These are phyloP conservation scores for Drosophila macrothrix DNA, from an alignment of 2,888 invertebrate genomes.

Conservation along the genomic window DNA sequence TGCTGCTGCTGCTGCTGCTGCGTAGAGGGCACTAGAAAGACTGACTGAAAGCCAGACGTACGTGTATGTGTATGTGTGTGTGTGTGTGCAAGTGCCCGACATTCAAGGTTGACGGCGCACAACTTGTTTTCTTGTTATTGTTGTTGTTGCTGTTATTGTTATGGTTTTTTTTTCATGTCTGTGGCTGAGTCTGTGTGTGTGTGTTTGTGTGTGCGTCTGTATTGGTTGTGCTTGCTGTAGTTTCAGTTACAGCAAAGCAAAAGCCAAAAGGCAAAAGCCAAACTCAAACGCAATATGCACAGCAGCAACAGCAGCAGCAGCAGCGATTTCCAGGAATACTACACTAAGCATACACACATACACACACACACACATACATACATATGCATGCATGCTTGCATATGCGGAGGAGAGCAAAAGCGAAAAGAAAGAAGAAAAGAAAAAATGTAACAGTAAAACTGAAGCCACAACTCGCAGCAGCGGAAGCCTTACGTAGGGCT, in stretches of 20 bases:
- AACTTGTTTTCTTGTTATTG: constrained; percentile 65
- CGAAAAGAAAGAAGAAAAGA: constrained; percentile 15
- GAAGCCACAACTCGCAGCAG: constrained; percentile 47
- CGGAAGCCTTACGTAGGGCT: constrained; percentile 59
- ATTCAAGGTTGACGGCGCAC: constrained; percentile 74
- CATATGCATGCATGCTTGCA: not conserved
- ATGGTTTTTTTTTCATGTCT: constrained; percentile 27
- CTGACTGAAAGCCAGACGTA: constrained; percentile 14
- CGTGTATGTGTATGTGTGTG: constrained; percentile 31
- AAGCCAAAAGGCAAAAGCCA: constrained; percentile 30
- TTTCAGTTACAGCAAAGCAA: constrained; percentile 53
- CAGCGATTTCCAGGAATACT: constrained; percentile 46
- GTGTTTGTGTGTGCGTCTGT: not conserved
- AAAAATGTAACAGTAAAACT: constrained; percentile 60
- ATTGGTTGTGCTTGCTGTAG: constrained; percentile 28
- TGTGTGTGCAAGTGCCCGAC: constrained; percentile 69
- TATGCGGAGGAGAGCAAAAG: constrained; percentile 5
- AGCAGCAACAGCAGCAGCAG: constrained; percentile 9
- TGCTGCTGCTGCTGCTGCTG: constrained; percentile 29
- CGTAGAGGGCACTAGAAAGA: constrained; percentile 46
- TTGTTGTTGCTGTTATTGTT: constrained; percentile 48
- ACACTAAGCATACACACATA: not conserved
- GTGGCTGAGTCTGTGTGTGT: constrained; percentile 10
- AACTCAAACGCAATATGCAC: constrained; percentile 42
- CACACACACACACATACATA: not conserved